phyloP scores from a whole-genome alignment of 2,888 invertebrate species.

The Hydropsyche betteni region DNA sequence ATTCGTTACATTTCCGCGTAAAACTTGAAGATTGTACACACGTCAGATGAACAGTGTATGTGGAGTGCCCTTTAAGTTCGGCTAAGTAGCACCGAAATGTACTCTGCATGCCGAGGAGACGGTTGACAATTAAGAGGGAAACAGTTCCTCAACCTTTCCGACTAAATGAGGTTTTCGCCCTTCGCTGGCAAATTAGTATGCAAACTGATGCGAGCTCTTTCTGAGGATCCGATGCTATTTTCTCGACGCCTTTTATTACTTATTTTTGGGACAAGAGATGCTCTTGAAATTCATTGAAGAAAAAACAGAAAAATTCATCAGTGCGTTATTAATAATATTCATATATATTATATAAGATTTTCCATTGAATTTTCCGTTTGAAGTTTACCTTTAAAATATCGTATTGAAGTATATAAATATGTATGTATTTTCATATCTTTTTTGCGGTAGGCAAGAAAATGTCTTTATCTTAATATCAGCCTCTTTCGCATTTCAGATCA shows the following conservation, averaged over 20 bases:
- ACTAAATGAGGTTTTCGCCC: conserved; percentile 7
- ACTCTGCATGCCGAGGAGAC: conserved; percentile 7
- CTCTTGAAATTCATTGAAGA: no score
- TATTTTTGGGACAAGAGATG: neutral
- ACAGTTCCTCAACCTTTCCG: conserved; percentile 14
- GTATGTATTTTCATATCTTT: neutral
- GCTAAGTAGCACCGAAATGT: neutral
- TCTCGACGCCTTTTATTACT: neutral
- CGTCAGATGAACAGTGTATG: neutral
- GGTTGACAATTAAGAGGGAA: conserved; percentile 10
- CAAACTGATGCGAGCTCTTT: neutral
- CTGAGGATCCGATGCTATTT: neutral
- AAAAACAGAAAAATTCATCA: no score
- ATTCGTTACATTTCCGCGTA: neutral
- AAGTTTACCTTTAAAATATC: no score
- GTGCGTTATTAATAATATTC: neutral
- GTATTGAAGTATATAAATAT: neutral
- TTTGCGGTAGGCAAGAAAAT: neutral
- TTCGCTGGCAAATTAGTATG: neutral
- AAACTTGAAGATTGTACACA: neutral
- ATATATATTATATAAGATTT: neutral
- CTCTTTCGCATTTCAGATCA: conserved; percentile 24
- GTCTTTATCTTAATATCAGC: conserved; percentile 21
- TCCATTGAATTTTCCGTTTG: no score
- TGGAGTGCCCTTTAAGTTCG: neutral